These are phyloP conservation scores for Equus przewalskii DNA, from an alignment of 2,113 vertebrate genomes.

Conservation along the genomic window DNA sequence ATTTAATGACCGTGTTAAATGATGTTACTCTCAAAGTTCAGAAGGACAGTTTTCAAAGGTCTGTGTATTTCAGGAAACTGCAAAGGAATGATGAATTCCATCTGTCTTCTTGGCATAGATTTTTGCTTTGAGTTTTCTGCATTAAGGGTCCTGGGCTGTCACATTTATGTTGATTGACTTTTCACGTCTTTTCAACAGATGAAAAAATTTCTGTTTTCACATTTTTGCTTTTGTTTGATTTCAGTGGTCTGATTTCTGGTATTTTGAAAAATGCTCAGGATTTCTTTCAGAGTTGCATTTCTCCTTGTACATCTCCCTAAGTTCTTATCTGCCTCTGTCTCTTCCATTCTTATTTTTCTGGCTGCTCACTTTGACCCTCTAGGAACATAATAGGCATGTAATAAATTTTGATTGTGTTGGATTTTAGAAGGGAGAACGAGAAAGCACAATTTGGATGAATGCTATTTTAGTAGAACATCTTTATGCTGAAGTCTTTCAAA, in stretches of 20 bases:
- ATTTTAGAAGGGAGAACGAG: background rate
- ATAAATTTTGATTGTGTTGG: background rate
- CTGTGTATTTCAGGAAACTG: conserved; percentile 48
- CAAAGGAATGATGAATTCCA: conserved; percentile 50
- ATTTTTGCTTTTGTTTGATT: conserved; percentile 48
- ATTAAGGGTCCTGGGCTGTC: conserved; percentile 40
- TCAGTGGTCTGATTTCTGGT: conserved; percentile 3
- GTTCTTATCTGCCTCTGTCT: background rate
- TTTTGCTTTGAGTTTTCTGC: conserved; percentile 49
- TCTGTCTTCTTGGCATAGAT: conserved; percentile 70
- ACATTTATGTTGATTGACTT: conserved; percentile 54
- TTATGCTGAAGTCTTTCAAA: background rate
- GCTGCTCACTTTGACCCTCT: conserved; percentile 15
- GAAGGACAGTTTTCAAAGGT: conserved; percentile 34
- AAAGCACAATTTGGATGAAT: background rate
- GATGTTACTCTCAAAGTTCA: conserved; percentile 38
- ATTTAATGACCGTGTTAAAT: conserved; percentile 58
- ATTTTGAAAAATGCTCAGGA: conserved; percentile 32
- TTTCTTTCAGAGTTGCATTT: conserved; percentile 1
- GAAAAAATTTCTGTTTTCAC: conserved; percentile 40
- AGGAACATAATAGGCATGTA: background rate
- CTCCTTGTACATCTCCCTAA: background rate
- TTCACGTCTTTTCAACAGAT: conserved; percentile 43
- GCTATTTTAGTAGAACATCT: background rate
- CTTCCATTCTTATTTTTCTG: background rate